Percentiles rank a stretch among this genome's conserved stretches.
Evolutionary conservation across 1,140 invertebrate species (phyloP).

Genomic region (Macrobrachium nipponense): DNA sequence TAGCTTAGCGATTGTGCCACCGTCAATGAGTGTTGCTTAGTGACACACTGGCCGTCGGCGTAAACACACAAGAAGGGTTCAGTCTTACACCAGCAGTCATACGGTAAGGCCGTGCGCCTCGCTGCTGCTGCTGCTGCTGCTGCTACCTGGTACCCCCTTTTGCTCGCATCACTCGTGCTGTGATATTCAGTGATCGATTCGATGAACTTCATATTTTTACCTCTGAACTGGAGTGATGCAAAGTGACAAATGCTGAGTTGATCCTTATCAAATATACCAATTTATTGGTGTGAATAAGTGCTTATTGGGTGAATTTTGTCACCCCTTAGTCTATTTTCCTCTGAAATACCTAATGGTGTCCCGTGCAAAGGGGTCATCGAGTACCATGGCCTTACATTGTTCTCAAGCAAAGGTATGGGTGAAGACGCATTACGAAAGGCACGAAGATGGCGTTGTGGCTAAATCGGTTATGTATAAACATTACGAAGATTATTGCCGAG

Average conservation of each 20-base stretch:
- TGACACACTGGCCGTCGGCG: slow-evolving; percentile 51
- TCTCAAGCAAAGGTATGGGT: slow-evolving; percentile 63
- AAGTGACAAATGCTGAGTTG: slow-evolving; percentile 5
- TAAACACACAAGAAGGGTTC: slow-evolving; percentile 34
- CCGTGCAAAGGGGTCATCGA: slow-evolving; percentile 44
- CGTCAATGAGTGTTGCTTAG: slow-evolving; percentile 60
- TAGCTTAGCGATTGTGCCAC: slow-evolving; percentile 54
- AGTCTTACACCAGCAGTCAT: slow-evolving; percentile 21
- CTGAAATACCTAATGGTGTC: slow-evolving; percentile 57
- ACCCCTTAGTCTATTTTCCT: not conserved
- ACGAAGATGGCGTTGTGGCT: slow-evolving; percentile 62
- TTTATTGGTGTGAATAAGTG: not conserved
- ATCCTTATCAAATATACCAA: not conserved
- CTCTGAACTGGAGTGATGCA: not conserved
- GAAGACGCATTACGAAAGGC: slow-evolving; percentile 58
- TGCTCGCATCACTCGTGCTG: too few relatives aligned
- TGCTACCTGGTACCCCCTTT: not conserved
- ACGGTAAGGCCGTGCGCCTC: slow-evolving; percentile 20
- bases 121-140: not conserved
- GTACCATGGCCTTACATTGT: slow-evolving; percentile 62
- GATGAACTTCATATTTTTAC: not conserved
- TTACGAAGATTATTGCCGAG: slow-evolving; percentile 63
- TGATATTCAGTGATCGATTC: too few relatives aligned
- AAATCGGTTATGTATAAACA: slow-evolving; percentile 64
- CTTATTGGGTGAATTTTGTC: not conserved